Evolutionary conservation across 2,888 invertebrate genomes (phyloP).

Genomic region (Euplexia lucipara): DNA sequence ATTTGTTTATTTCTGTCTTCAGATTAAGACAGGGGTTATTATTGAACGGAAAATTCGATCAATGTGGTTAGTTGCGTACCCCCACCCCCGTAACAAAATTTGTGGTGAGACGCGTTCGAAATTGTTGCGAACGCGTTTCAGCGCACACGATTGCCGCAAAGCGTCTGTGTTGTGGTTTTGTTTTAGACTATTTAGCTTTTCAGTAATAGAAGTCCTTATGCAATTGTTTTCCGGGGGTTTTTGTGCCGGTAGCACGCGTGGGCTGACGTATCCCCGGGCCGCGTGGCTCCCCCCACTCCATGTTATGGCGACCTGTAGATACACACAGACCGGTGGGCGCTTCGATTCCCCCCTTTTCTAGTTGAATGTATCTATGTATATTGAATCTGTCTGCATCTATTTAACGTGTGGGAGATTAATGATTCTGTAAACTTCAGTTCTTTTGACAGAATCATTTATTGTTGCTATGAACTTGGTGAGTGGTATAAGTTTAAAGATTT

Average conservation of each 20-base stretch:
- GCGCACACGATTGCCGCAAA: constrained; percentile 19
- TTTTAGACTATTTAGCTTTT: constrained; percentile 35
- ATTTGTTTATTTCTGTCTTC: background rate
- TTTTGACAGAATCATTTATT: constrained; percentile 20
- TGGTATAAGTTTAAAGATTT: constrained; percentile 16
- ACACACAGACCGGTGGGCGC: constrained; percentile 18
- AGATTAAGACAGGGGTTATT: background rate
- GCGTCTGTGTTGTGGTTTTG: constrained; percentile 43
- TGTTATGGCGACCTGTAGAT: constrained; percentile 50
- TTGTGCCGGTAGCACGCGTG: constrained; percentile 9
- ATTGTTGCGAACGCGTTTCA: constrained; percentile 34
- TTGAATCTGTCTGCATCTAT: constrained; percentile 41
- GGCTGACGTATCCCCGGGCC: constrained; percentile 12
- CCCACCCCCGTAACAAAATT: background rate
- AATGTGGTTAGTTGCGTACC: constrained; percentile 15
- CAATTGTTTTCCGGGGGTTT: constrained; percentile 16
- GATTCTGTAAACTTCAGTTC: background rate
- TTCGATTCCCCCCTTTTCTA: constrained; percentile 32
- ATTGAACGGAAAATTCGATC: constrained; percentile 34
- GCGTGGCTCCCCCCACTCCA: constrained; percentile 6
- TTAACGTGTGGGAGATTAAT: constrained; percentile 15
- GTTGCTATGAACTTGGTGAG: background rate
- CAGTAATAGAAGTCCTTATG: constrained; percentile 12
- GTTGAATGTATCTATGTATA: constrained; percentile 29
- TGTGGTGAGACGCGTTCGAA: constrained; percentile 19